Evolutionary conservation across 1,140 invertebrate species (phyloP), one percentile per base, ranked within the genome.

Genomic region (Drosophila azteca): DNA sequence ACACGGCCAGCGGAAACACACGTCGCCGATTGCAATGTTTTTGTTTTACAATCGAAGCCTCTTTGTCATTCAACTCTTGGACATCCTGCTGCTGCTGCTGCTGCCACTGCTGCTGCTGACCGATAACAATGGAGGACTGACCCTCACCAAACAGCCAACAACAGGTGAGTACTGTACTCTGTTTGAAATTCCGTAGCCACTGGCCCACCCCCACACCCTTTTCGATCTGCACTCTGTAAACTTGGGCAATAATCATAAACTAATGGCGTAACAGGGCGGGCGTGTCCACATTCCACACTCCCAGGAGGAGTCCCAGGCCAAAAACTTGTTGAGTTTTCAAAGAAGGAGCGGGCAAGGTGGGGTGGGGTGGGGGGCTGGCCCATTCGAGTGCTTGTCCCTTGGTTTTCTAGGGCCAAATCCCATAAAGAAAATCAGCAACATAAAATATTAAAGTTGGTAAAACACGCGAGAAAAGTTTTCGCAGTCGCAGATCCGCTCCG

Each of bases 391-490:
- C 52, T 67, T 67, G 62, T 67, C 62, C 64, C 65, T 41, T 50
- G 70, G 58, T 43, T 69, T 69, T 69, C 66, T 35, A 69, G 64
- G 64, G 53, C 61, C 64, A 76, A 76, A 69, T 69, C 63, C 68
- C 83, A 85, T 85, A 87, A 85, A 87, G 82, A 78, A 85, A 85
- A 85, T 85, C 82, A 80, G 69, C 70, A 82, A 75, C 84, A 85
- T 87, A 77, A 85, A 85, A 85, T 85, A 85, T 85, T 85, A 78
- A 85, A 85, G 82, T 85, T 82, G 78, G 69, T 82, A 82, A 87
- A 85, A 87, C 82, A 85, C 82, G 82, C 82, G 70, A 85, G 82
- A 83, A 87, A 85, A 85, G 57, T 85, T 82, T 69, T 69, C 7
- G n/a, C 6, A 7, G 31, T 76, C 74, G 73, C 63, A 61, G 60